phyloP scores from a whole-genome alignment of 2,113 vertebrate species.

The Manacus vitellinus region DNA sequence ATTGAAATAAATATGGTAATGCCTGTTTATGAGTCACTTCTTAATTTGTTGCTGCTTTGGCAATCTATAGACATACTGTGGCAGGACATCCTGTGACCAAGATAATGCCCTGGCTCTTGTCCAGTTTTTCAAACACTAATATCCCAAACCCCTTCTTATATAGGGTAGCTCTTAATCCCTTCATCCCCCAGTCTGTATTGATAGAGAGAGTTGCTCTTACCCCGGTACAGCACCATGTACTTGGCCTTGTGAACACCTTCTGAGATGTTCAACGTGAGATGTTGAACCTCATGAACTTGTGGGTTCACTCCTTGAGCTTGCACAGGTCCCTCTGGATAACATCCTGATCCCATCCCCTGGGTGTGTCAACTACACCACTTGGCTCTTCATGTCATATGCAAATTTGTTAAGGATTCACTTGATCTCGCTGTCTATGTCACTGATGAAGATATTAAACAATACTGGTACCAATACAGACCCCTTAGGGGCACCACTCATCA shows the following conservation, averaged over 20 bases:
- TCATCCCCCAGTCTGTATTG: neutral
- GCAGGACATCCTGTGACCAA: neutral
- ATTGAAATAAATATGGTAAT: neutral
- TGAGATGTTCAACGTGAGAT: neutral
- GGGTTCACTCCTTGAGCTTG: neutral
- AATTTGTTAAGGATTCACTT: neutral
- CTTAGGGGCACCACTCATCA: neutral
- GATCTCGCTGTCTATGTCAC: neutral
- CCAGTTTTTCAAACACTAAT: neutral
- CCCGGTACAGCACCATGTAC: neutral
- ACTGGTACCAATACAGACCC: neutral
- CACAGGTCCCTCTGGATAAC: neutral
- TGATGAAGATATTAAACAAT: neutral
- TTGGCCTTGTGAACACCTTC: neutral
- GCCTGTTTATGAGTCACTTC: neutral
- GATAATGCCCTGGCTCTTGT: neutral
- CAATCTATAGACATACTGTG: neutral
- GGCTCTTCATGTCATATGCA: neutral
- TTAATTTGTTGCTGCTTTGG: neutral
- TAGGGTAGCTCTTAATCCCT: neutral
- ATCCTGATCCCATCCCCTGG: rapidly evolving
- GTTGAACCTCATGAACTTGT: neutral
- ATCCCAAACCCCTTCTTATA: neutral
- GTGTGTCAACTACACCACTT: rapidly evolving
- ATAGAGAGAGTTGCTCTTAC: neutral